A percentile compares a stretch with the other conserved stretches of the same genome.
These are phyloP conservation scores for Copidosoma aretas DNA, from an alignment of 2,888 invertebrate genomes.

Conservation along the genomic window DNA sequence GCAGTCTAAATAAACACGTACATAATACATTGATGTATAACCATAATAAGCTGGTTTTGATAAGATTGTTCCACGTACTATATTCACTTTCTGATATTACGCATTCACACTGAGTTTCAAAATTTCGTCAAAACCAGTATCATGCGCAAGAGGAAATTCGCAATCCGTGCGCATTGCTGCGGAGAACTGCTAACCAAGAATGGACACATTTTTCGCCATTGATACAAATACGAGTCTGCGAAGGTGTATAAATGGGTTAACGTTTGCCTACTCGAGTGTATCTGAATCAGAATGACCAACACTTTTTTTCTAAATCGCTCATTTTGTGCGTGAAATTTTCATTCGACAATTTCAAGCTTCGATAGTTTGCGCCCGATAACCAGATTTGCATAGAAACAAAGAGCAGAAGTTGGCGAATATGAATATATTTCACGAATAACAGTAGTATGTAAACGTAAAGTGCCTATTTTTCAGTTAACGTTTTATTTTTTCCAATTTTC, in stretches of 20 bases:
- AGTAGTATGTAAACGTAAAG: background rate
- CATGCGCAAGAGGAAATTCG: background rate
- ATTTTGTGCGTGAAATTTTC: too few relatives aligned
- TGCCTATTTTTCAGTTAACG: background rate
- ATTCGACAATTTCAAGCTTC: background rate
- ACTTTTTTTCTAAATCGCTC: background rate
- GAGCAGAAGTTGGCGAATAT: too few relatives aligned
- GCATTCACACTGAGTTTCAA: too few relatives aligned
- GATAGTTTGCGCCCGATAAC: background rate
- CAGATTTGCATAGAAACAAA: too few relatives aligned
- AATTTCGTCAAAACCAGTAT: too few relatives aligned
- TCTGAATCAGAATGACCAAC: background rate
- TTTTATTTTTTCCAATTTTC: background rate
- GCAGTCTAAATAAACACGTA: too few relatives aligned
- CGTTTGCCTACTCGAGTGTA: background rate
- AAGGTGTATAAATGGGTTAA: background rate
- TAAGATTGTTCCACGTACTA: too few relatives aligned
- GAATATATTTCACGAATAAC: background rate
- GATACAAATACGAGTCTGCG: background rate
- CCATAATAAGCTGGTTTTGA: too few relatives aligned
- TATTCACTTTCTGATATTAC: too few relatives aligned
- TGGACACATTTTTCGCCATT: background rate
- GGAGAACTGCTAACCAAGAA: background rate
- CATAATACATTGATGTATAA: too few relatives aligned
- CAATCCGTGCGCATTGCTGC: constrained; percentile 6